Percentiles rank a stretch among this genome's conserved stretches.
Conservation (phyloP, 2,113 vertebrate species). For the Aythya baeri region DNA sequence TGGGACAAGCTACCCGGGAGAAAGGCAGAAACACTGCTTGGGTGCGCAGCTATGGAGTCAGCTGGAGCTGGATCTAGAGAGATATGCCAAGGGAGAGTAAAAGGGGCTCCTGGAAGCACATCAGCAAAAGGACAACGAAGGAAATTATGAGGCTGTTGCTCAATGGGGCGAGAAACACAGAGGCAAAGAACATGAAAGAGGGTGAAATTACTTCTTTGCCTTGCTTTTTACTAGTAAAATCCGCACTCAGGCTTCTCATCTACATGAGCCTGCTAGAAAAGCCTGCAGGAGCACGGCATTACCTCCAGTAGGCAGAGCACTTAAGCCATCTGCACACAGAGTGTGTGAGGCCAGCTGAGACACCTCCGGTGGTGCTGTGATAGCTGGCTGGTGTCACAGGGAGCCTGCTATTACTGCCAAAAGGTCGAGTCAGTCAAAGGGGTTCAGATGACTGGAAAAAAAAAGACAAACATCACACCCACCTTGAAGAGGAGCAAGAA, state of each 20-base stretch:
- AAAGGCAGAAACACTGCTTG: neutral
- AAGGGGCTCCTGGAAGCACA: neutral
- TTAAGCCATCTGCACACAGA: neutral
- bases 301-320: neutral
- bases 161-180: neutral
- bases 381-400: neutral
- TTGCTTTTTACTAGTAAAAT: neutral
- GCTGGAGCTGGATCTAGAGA: neutral
- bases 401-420: neutral
- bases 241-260: neutral
- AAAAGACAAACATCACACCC: neutral
- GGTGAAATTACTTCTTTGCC: neutral
- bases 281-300: neutral
- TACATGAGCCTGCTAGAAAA: neutral
- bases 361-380: neutral
- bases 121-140: neutral
- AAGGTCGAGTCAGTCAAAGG: neutral
- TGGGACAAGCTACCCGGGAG: neutral
- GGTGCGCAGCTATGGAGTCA: neutral
- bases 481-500: neutral
- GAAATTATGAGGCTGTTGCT: neutral
- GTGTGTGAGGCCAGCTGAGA: neutral
- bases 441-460: neutral
- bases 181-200: neutral
- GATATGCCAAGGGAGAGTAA: neutral